A percentile compares a stretch with the other conserved stretches of the same genome.
phyloP scores from a whole-genome alignment of 2,797 vertebrate species.

The Phalanger gymnotis region DNA sequence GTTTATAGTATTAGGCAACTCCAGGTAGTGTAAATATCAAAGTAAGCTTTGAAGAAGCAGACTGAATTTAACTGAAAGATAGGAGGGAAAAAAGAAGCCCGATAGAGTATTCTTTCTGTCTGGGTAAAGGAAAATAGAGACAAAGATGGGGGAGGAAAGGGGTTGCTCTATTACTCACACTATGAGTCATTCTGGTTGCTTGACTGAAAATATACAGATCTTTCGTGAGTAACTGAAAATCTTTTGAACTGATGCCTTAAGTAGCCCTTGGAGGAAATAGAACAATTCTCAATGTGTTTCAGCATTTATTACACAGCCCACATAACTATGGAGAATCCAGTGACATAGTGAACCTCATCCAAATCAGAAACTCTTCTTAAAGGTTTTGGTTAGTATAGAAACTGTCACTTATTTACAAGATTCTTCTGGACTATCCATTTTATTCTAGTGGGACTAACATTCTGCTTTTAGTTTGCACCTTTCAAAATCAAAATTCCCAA shows the following conservation, averaged over 20 bases:
- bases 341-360: conserved; percentile 52
- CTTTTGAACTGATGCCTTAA: conserved; percentile 72
- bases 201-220: conserved; percentile 73
- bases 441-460: conserved; percentile 36
- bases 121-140: conserved; percentile 34
- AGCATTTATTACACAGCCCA: conserved; percentile 59
- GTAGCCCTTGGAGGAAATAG: conserved; percentile 63
- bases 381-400: conserved; percentile 32
- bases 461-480: conserved; percentile 9
- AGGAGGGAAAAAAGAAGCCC: conserved; percentile 56
- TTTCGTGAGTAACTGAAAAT: conserved; percentile 63
- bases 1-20: background rate
- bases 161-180: conserved; percentile 69
- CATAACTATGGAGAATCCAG: conserved; percentile 14
- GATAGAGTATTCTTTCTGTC: conserved; percentile 71
- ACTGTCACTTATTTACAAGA: background rate
- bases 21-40: conserved; percentile 21
- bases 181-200: conserved; percentile 76
- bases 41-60: conserved; percentile 38
- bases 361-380: conserved; percentile 36
- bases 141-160: conserved; percentile 15
- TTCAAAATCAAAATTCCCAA: conserved; percentile 28
- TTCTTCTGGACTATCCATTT: conserved; percentile 46
- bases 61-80: conserved; percentile 54
- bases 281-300: conserved; percentile 61